A percentile compares a stretch with the other conserved stretches of the same genome.
phyloP scores from a whole-genome alignment of 2,888 invertebrate genomes.

The Drosophila trichaetosa region DNA sequence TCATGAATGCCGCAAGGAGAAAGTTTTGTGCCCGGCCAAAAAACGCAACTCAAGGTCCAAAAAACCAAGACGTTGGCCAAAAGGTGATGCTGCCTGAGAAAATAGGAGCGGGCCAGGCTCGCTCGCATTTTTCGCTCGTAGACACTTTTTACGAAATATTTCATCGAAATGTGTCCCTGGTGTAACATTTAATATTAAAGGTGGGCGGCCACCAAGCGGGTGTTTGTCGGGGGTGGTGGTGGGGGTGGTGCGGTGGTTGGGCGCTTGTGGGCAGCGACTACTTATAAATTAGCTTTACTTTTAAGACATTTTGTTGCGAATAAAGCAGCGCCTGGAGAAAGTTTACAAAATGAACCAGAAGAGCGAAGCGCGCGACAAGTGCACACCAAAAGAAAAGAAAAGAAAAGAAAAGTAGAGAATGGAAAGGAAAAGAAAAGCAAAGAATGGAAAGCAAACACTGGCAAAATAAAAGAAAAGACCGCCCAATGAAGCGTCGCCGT shows the following conservation, averaged over 20 bases:
- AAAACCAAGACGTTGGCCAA: slow-evolving; percentile 41
- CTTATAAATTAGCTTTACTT: slow-evolving; percentile 83
- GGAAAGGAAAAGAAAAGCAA: slow-evolving; percentile 28
- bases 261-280: slow-evolving; percentile 36
- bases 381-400: slow-evolving; percentile 22
- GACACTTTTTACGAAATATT: slow-evolving; percentile 85
- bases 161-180: slow-evolving; percentile 86
- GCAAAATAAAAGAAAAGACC: slow-evolving; percentile 27
- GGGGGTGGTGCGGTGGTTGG: slow-evolving; percentile 26
- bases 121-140: slow-evolving; percentile 80
- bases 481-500: slow-evolving; percentile 62
- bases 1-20: slow-evolving; percentile 79
- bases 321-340: slow-evolving; percentile 70
- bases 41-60: slow-evolving; percentile 53
- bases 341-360: slow-evolving; percentile 64
- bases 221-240: slow-evolving; percentile 20
- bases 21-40: slow-evolving; percentile 68
- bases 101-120: slow-evolving; percentile 56
- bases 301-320: slow-evolving; percentile 80
- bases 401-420: slow-evolving; percentile 7
- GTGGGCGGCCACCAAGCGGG: slow-evolving; percentile 56
- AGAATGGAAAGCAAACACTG: slow-evolving; percentile 16
- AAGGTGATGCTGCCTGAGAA: slow-evolving; percentile 47
- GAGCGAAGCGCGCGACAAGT: slow-evolving; percentile 42
- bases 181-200: slow-evolving; percentile 85